Percentiles rank a stretch among this genome's conserved stretches.
phyloP scores from a whole-genome alignment of 37 sponge, comb jelly and placozoan genomes.

The Beroe ovata region DNA sequence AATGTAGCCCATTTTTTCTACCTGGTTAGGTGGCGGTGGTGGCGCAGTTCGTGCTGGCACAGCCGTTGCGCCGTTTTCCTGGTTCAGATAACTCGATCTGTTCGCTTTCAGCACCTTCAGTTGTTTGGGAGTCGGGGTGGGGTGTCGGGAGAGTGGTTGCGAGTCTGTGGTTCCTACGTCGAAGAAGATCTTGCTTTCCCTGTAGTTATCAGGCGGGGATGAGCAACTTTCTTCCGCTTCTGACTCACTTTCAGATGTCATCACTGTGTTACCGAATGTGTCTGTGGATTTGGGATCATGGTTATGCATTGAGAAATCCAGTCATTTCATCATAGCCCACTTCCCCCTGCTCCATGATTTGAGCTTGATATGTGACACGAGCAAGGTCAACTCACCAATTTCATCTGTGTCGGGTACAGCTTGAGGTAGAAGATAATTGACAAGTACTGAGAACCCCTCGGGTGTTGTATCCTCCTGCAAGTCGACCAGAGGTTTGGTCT shows the following conservation, averaged over 20 bases:
- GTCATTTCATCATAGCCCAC: too few relatives aligned
- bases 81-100: conserved; percentile 9
- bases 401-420: conserved; percentile 30
- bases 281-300: background rate
- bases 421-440: conserved; percentile 44
- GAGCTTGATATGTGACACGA: too few relatives aligned
- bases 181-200: conserved; percentile 61
- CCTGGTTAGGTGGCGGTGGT: background rate
- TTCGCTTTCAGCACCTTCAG: conserved; percentile 27
- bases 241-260: conserved; percentile 48
- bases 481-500: conserved; percentile 40
- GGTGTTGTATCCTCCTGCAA: conserved; percentile 29
- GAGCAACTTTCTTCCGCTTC: conserved; percentile 23
- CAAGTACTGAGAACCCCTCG: background rate
- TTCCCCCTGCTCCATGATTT: too few relatives aligned
- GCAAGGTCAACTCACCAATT: conserved; percentile 1
- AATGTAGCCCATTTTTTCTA: too few relatives aligned
- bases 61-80: conserved; percentile 42
- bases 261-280: background rate
- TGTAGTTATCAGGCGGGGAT: conserved; percentile 32
- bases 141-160: conserved; percentile 14
- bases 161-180: background rate
- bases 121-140: conserved; percentile 62
- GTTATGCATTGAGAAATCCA: too few relatives aligned
- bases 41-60: conserved; percentile 12